These are phyloP conservation scores for Gasteruption jaculator DNA, from an alignment of 2,888 invertebrate genomes.

Conservation along the genomic window DNA sequence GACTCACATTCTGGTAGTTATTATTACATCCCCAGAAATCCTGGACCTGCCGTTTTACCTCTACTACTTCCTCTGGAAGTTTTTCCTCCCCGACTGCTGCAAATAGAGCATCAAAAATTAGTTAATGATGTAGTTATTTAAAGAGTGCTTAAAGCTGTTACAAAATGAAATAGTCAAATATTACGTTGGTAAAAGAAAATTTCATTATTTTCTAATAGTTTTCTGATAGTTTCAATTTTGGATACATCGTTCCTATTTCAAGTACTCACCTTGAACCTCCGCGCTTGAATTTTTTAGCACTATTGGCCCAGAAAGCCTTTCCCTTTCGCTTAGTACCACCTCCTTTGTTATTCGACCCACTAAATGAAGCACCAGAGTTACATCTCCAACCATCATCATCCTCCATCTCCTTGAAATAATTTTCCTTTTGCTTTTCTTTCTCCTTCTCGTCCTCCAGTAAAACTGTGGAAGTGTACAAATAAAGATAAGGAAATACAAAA, in stretches of 20 bases:
- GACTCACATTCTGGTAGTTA: too few species aligned
- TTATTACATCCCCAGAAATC: too few species aligned
- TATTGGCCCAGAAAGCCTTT: slow-evolving; percentile 22
- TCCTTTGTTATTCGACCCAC: slow-evolving; percentile 5
- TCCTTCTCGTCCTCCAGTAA: slow-evolving; percentile 29
- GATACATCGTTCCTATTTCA: background rate
- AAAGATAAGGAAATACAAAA: slow-evolving; percentile 1
- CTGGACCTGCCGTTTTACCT: slow-evolving; percentile 8
- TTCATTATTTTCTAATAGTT: slow-evolving; percentile 3
- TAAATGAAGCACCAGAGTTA: too few species aligned
- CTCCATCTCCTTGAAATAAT: slow-evolving; percentile 17
- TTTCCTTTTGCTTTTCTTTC: slow-evolving; percentile 48
- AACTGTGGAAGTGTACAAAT: slow-evolving; percentile 43
- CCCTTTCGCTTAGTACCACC: slow-evolving; percentile 38
- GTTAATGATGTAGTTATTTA: too few species aligned
- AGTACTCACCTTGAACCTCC: slow-evolving; percentile 23
- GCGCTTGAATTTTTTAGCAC: slow-evolving; percentile 37
- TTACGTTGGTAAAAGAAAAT: background rate
- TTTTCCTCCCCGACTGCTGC: slow-evolving; percentile 19
- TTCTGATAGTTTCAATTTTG: background rate
- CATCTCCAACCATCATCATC: slow-evolving; percentile 25
- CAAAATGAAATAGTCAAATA: too few species aligned
- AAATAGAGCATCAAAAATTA: too few species aligned
- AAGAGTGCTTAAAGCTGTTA: too few species aligned
- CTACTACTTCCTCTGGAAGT: slow-evolving; percentile 17